Base-by-base conservation (phyloP, 2,888 invertebrate species). In the Chymomyza procnemis region DNA sequence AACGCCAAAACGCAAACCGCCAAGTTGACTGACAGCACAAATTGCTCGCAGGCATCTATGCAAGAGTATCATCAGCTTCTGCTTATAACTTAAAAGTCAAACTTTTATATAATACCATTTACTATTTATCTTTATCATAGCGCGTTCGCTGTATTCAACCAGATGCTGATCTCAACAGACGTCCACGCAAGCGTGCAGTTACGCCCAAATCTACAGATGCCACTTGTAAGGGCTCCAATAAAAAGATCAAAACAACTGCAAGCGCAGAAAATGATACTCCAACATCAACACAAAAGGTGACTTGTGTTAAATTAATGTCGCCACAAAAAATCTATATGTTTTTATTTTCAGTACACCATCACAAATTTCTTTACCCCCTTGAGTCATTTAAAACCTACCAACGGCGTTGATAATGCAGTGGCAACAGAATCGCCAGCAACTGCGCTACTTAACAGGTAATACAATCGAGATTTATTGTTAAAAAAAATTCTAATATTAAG, bases 131-230 rank as follows among this genome's bases (percentile, higher is more conserved):
- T 41, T 1, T 5, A 41, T 64, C n/a, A 30, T 67, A 91, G 91
- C 89, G 90, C 41, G 83, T 88, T 57, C 91, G 89, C 73, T 88
- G 84, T 61, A 89, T 90, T 85, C 90, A 90, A 75, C 88, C 90
- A 8, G 88, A 89, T 61, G 88, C 89, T 0, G 90, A 91, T 64
- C 80, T 84, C 57, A 85, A 82, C 61, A 88, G 81, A 58, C 79
- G 87, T 22, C 67, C 80, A 64, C 84, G 82, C 9, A 77, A 75
- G 57, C 87, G 84, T 4, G 65, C 67, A 54, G 76, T 64, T 41
- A 79, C 88, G n/a, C 79, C 79, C 52, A 84, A 76, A 14, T 14
- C 46, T 9, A 4, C 34, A 65, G 50, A 50, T 9, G 22, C 26
- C 61, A 0, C 80, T 61, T 60, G 70, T 48, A 67, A 59, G 8